A percentile compares a stretch with the other conserved stretches of the same genome.
phyloP scores from a whole-genome alignment of 2,113 vertebrate species.

The Anser cygnoides region DNA sequence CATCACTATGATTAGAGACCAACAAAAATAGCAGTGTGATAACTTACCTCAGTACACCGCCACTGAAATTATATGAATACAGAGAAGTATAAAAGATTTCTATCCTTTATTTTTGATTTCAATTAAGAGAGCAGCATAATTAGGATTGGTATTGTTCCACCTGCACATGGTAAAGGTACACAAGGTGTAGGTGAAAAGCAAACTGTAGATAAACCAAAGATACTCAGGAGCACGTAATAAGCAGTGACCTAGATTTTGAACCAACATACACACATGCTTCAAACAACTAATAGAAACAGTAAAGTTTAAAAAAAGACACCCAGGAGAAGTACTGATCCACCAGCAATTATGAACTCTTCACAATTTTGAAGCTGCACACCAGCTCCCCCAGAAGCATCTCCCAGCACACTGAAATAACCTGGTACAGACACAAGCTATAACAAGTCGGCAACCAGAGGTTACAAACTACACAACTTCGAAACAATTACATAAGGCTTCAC shows the following conservation, averaged over 20 bases:
- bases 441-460: neutral
- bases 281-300: neutral
- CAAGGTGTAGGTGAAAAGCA: neutral
- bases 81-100: neutral
- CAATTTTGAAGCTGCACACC: conserved; percentile 35
- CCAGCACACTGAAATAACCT: neutral
- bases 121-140: neutral
- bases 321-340: neutral
- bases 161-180: neutral
- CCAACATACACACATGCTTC: neutral
- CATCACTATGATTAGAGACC: neutral
- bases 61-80: neutral
- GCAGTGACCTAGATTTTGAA: neutral
- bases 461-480: conserved; percentile 47
- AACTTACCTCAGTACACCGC: neutral
- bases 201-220: neutral
- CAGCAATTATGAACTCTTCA: neutral
- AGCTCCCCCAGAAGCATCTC: neutral
- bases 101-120: neutral
- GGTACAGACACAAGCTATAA: neutral
- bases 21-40: neutral
- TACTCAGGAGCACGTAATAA: neutral
- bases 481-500: conserved; percentile 26
- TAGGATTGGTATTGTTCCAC: neutral
- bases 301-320: neutral